Conservation (phyloP, 2,113 vertebrate species). For the Polyodon spathula region DNA sequence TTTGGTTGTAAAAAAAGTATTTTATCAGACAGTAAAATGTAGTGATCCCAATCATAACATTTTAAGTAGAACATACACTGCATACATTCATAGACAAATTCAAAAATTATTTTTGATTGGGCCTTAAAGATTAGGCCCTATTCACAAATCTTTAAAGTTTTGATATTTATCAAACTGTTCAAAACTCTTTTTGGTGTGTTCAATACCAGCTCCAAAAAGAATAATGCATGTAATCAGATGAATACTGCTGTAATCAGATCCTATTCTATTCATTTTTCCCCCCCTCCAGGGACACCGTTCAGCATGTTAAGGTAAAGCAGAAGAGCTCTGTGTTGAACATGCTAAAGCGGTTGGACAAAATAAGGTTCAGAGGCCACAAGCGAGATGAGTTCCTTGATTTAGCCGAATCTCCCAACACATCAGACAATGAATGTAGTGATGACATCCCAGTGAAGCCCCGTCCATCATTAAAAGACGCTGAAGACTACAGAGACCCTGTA, state of each 20-base stretch:
- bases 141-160: no score
- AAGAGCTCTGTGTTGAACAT: constrained; percentile 89
- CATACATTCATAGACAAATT: no score
- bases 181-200: no score
- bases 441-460: constrained; percentile 74
- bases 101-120: no score
- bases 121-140: no score
- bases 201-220: no score
- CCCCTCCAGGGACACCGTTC: constrained; percentile 70
- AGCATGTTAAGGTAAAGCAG: constrained; percentile 93
- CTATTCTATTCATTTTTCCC: constrained; percentile 5
- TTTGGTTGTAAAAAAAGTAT: no score
- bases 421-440: constrained; percentile 86
- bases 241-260: background rate
- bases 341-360: constrained; percentile 96
- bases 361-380: constrained; percentile 94
- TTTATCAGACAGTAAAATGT: no score
- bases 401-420: constrained; percentile 87
- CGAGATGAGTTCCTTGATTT: constrained; percentile 91
- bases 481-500: constrained; percentile 84
- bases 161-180: no score
- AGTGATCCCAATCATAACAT: no score
- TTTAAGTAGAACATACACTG: no score
- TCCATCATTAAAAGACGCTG: constrained; percentile 61
- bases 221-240: no score